Base-by-base conservation (phyloP, 2,888 invertebrate genomes). In the Calliscelio sp. region DNA sequence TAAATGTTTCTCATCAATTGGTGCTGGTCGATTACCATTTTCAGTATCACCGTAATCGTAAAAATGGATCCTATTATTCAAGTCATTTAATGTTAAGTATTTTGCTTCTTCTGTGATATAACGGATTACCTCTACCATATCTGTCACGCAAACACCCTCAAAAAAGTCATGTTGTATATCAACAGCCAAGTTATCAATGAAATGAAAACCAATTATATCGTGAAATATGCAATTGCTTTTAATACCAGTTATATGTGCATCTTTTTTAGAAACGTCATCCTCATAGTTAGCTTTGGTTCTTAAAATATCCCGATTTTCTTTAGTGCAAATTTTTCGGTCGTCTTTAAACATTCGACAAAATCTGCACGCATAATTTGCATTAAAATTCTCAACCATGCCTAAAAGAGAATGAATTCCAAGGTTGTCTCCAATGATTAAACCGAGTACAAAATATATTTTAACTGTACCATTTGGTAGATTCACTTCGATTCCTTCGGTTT, bases 341-440 rank as follows among this genome's bases (percentile, higher is more conserved):
- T 7, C 4, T 55, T 68, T 77, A 11, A 16, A 1, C 68, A 85
- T 75, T 59, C 55, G 61, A 55, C 87, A 87, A 63, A 85, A 81
- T n/a, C 82, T 51, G 28, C 85, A 87, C 10, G 82, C 63, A 46
- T 44, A 84, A 49, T 85, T 79, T 5, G 71, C 81, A 20, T 70
- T 28, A 38, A 87, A 87, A 63, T 38, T 81, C 80, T 86, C 85
- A 2, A 80, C 63, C 5, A 71, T 59, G 11, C 71, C 57, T 1
- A 71, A 41, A 5, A 71, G 3, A 3, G 32, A 20, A 65, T 75
- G 53, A 5, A 75, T 18, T 5, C 65, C 65, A 18, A 75, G 16
- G 16, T 75, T 65, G 14, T 75, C 75, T 0, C 63, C 75, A 7
- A 75, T 6, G 2, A 75, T 18, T 38, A 75, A 46, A n/a, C 65